These are phyloP conservation scores for Rhagologus leucostigma DNA, from an alignment of 2,113 vertebrate genomes.

Conservation along the genomic window DNA sequence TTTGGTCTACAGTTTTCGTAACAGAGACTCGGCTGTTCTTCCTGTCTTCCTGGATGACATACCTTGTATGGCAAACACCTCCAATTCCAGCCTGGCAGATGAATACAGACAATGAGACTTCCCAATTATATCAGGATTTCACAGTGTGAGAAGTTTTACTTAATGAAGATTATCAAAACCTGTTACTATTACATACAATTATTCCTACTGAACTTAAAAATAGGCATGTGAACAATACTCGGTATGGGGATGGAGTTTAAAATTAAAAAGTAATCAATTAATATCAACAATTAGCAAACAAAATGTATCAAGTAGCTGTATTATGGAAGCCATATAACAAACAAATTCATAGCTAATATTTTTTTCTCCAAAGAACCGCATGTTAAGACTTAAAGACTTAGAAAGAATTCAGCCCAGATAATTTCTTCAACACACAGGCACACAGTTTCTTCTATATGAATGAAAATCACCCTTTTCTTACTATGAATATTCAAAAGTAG, in stretches of 20 bases:
- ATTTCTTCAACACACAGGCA: background rate
- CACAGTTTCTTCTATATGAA: background rate
- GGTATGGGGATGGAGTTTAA: background rate
- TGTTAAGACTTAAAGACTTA: background rate
- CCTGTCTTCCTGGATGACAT: slow-evolving; percentile 76
- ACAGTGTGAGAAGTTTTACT: background rate
- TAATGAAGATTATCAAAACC: background rate
- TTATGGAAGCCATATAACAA: background rate
- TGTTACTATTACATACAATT: background rate
- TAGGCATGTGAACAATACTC: background rate
- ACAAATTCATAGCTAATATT: background rate
- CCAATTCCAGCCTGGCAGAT: slow-evolving; percentile 75
- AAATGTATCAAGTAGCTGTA: background rate
- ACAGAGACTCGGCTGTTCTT: slow-evolving; percentile 58
- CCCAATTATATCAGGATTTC: background rate
- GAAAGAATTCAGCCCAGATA: background rate
- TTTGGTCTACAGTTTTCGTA: slow-evolving; percentile 79
- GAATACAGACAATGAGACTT: background rate
- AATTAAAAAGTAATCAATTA: background rate
- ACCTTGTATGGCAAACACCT: slow-evolving; percentile 83
- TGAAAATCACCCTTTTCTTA: background rate
- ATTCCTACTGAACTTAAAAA: background rate
- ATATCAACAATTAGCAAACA: background rate
- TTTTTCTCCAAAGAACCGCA: background rate
- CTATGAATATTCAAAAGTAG: background rate